Conservation (phyloP, 35 echinoderm and acorn worm genomes). For the Lytechinus variegatus region DNA sequence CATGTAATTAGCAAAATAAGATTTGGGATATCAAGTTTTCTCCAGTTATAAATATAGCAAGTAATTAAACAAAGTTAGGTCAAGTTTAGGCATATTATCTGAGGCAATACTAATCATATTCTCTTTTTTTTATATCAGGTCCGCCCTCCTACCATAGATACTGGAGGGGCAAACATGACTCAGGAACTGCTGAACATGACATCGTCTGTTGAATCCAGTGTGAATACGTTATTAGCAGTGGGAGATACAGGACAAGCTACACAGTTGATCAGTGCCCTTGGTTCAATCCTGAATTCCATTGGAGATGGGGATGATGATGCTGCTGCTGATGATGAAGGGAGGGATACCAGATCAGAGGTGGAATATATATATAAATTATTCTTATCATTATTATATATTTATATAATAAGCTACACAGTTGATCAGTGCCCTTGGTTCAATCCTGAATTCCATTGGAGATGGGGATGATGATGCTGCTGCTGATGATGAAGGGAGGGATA, state of each 20-base stretch:
- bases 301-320: neutral
- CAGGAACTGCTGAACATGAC: conserved; percentile 62
- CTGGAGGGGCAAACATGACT: neutral
- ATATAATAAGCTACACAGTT: conserved; percentile 74
- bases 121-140: neutral
- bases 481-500: conserved; percentile 15
- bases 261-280: conserved; percentile 71
- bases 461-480: conserved; percentile 12
- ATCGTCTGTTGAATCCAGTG: conserved; percentile 24
- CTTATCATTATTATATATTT: too few relatives aligned
- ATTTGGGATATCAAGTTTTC: too few relatives aligned
- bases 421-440: conserved; percentile 63
- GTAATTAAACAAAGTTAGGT: too few relatives aligned
- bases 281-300: conserved; percentile 61
- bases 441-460: conserved; percentile 11
- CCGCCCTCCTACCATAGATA: neutral
- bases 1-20: too few relatives aligned
- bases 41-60: too few relatives aligned
- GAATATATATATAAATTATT: neutral
- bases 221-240: conserved; percentile 49
- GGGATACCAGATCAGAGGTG: conserved; percentile 40
- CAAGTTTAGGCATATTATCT: too few relatives aligned
- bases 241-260: conserved; percentile 62
- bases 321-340: conserved; percentile 31
- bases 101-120: too few relatives aligned